phyloP scores from a whole-genome alignment of 2,113 vertebrate species.

The Lamprologus tigripictilis region DNA sequence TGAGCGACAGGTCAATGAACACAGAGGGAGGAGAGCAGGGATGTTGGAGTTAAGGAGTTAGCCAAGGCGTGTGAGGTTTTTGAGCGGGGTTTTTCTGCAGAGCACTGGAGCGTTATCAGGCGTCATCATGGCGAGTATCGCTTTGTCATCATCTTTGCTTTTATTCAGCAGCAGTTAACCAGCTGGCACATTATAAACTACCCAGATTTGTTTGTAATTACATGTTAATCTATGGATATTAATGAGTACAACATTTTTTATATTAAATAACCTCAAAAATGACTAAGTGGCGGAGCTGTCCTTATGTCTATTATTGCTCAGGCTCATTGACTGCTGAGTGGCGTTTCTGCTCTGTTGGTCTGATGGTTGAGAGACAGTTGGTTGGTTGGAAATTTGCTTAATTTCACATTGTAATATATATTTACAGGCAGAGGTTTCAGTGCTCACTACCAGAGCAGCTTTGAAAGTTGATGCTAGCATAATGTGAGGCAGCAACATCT shows the following conservation, averaged over 20 bases:
- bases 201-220: not conserved
- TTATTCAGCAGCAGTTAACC: not conserved
- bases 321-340: not conserved
- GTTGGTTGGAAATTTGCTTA: not conserved
- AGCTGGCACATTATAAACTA: not conserved
- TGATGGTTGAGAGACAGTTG: not conserved
- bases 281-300: fast-evolving
- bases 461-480: not conserved
- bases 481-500: not conserved
- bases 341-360: not conserved
- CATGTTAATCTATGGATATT: not conserved
- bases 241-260: not conserved
- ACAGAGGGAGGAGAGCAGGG: not conserved
- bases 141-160: not conserved
- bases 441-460: not conserved
- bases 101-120: not conserved
- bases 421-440: not conserved
- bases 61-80: fast-evolving
- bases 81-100: fast-evolving
- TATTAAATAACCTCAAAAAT: not conserved
- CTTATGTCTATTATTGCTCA: not conserved
- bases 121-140: not conserved
- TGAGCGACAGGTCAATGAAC: not conserved
- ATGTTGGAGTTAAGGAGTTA: not conserved
- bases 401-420: not conserved